Evolutionary conservation across 2,888 invertebrate species (phyloP).

Genomic region (Mythimna loreyi): DNA sequence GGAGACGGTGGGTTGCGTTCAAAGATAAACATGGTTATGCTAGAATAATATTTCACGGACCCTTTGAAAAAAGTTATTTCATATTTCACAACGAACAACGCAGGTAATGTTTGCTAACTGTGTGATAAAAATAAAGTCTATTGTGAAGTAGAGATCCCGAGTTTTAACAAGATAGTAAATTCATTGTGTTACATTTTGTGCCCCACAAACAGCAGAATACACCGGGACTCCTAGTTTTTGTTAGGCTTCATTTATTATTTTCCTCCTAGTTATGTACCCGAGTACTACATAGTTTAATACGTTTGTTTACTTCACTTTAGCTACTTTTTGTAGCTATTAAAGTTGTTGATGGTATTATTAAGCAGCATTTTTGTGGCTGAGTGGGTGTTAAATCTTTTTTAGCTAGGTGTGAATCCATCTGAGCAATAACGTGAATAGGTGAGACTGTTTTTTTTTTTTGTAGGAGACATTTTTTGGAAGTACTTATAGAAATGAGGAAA

Average conservation of each 20-base stretch:
- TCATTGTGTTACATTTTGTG: slow-evolving; percentile 49
- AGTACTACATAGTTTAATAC: slow-evolving; percentile 20
- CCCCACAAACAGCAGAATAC: slow-evolving; percentile 21
- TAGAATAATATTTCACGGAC: slow-evolving; percentile 13
- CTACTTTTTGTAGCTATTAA: not conserved
- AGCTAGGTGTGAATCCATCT: not conserved
- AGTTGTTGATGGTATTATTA: not conserved
- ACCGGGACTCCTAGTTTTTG: slow-evolving; percentile 22
- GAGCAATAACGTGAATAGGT: not conserved
- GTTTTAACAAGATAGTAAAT: slow-evolving; percentile 54
- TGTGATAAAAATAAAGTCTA: slow-evolving; percentile 49
- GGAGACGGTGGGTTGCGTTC: not conserved
- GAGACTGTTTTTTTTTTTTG: not conserved
- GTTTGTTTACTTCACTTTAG: slow-evolving; percentile 9
- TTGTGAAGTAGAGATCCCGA: slow-evolving; percentile 34
- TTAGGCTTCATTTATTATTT: slow-evolving; percentile 35
- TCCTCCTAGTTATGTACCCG: slow-evolving; percentile 3
- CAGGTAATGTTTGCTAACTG: slow-evolving; percentile 45
- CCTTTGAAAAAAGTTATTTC: slow-evolving; percentile 26
- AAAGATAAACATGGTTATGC: not conserved
- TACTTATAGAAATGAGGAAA: not conserved
- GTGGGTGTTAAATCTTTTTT: not conserved
- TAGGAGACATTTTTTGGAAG: not conserved
- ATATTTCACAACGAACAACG: slow-evolving; percentile 22
- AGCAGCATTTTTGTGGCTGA: not conserved